A percentile compares a stretch with the other conserved stretches of the same genome.
Conservation (phyloP, 1,140 invertebrate species). For the Macrosteles quadrilineatus region DNA sequence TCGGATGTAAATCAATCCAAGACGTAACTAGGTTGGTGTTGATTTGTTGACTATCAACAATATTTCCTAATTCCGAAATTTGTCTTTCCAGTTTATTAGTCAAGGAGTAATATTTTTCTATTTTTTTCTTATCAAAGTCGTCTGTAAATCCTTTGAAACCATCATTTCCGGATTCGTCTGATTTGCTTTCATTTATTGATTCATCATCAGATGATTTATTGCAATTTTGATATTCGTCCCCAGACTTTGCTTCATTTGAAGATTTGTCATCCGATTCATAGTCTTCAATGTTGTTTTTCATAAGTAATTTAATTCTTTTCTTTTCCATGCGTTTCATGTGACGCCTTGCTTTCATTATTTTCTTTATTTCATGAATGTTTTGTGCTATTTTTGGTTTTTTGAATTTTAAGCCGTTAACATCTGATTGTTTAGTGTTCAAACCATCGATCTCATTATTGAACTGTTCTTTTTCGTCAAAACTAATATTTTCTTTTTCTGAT, state of each 20-base stretch:
- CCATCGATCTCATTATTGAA: neutral
- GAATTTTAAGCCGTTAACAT: conserved; percentile 20
- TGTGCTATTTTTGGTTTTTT: conserved; percentile 43
- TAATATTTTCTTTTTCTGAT: neutral
- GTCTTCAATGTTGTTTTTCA: neutral
- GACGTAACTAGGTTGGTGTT: neutral
- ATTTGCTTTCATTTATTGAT: neutral
- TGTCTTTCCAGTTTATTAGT: neutral
- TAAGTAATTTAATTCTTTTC: neutral
- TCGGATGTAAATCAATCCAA: neutral
- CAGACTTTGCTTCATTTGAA: too few relatives aligned
- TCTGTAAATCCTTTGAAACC: conserved; percentile 3
- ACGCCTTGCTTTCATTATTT: conserved; percentile 37
- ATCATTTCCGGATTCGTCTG: neutral
- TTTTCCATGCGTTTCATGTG: conserved; percentile 11
- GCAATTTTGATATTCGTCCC: too few relatives aligned
- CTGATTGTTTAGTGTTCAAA: neutral
- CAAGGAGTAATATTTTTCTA: neutral
- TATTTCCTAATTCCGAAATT: neutral
- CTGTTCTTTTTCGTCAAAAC: neutral
- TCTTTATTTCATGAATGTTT: conserved; percentile 40
- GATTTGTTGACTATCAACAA: neutral
- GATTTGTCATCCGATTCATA: neutral
- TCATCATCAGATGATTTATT: neutral
- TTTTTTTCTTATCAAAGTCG: neutral